phyloP scores from a whole-genome alignment of 1,140 invertebrate genomes.

The Hydropsyche tenuis region DNA sequence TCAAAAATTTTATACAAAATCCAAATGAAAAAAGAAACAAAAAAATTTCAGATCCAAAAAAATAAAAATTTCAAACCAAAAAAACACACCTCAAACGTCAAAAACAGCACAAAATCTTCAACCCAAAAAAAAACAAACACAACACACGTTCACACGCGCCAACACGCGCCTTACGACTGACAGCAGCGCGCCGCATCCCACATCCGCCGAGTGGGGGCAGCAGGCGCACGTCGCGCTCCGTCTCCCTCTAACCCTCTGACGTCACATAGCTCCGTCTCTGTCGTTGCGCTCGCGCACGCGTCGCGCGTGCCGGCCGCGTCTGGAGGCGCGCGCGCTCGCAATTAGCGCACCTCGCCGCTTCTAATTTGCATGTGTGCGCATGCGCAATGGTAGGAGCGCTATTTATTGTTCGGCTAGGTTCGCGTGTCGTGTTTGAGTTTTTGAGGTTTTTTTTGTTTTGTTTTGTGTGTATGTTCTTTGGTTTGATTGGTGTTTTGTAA shows the following conservation, averaged over 20 bases:
- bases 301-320: conserved; percentile 8
- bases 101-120: neutral
- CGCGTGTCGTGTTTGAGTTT: no score
- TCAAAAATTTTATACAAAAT: neutral
- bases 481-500: no score
- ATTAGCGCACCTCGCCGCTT: neutral
- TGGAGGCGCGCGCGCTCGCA: conserved; percentile 11
- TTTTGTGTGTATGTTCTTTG: no score
- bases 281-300: neutral
- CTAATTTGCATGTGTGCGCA: no score
- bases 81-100: no score
- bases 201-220: neutral
- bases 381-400: no score
- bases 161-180: conserved; percentile 26
- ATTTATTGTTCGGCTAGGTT: no score
- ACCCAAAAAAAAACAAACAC: neutral
- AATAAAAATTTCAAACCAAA: no score
- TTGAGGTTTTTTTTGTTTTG: no score
- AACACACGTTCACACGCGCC: conserved; percentile 1
- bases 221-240: conserved; percentile 2
- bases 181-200: neutral
- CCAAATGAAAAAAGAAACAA: no score
- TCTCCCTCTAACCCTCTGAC: neutral
- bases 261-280: neutral
- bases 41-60: no score